Evolutionary conservation across 2,113 vertebrate species (phyloP), one percentile per base, ranked within the genome.

Genomic region (Corythornis cristatus): DNA sequence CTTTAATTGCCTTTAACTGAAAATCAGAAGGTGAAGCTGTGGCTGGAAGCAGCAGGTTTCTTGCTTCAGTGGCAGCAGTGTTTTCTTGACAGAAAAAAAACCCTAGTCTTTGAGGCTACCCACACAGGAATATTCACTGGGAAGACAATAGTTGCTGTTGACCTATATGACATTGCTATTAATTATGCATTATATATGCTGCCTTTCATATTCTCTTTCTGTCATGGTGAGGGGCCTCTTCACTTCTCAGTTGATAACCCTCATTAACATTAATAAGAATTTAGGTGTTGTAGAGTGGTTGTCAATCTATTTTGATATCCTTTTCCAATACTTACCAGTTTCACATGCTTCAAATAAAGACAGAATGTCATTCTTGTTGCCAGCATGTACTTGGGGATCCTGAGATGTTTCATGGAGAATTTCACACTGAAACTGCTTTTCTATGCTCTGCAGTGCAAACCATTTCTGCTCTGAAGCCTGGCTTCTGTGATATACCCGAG

Each of bases 251-350:
- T 80, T 78, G 26, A 23, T 62, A 48, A 42, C 25, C 75, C 57
- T 90, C 66, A 84, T 82, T 86, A 96, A 80, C 80, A 46, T 81
- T 72, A 73, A 54, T 73, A 78, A 86, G 61, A 81, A 77, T 50
- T 31, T n/a, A 70, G 57, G 48, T 90, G 58, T 33, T 74, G 26
- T 5, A 61, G 70, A 53, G 37, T 77, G 83, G 74, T 74, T 77
- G 19, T 71, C 68, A 70, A 11, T 86, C 43, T 80, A 14, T 54
- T 74, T 80, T 70, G 43, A 26, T 83, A 28, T 35, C 26, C 57
- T 83, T 90, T 37, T 68, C 43, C 29, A 26, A 7, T 28, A 37
- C 62, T 79, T 58, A 31, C 6, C 31, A 33, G 16, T 42, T 22
- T 56, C 65, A 18, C 2, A 26, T 48, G 67, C 28, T 70, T 73